Evolutionary conservation across 1,140 invertebrate genomes (phyloP).

Genomic region (Drosophila sp.): DNA sequence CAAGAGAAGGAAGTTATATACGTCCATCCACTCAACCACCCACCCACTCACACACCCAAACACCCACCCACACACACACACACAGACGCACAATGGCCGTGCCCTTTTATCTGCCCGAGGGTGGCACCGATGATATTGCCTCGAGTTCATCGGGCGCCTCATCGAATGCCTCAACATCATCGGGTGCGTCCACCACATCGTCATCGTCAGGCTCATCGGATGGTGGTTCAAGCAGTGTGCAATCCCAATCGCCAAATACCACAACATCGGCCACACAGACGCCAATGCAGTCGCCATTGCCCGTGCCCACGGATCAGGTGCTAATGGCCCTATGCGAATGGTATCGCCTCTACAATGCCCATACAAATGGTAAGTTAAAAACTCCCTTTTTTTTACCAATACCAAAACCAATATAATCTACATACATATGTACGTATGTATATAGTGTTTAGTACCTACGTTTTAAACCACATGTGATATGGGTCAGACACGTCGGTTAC

Average conservation of each 20-base stretch:
- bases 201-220: conserved; percentile 68
- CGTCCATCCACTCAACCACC: not conserved
- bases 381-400: not conserved
- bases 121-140: conserved; percentile 73
- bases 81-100: conserved; percentile 69
- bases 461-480: conserved; percentile 37
- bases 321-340: conserved; percentile 77
- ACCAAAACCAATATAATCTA: not conserved
- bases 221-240: conserved; percentile 68
- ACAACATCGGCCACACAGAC: conserved; percentile 82
- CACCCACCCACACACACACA: conserved; percentile 13
- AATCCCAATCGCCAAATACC: conserved; percentile 76
- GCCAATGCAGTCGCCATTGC: conserved; percentile 77
- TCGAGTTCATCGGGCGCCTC: conserved; percentile 63
- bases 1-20: too few relatives aligned
- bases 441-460: not conserved
- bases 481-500: conserved; percentile 59
- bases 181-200: conserved; percentile 48
- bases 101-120: conserved; percentile 82
- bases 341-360: conserved; percentile 57
- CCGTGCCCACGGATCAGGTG: conserved; percentile 66
- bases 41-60: conserved; percentile 10
- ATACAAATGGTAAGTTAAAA: conserved; percentile 42
- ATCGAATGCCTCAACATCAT: conserved; percentile 52
- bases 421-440: not conserved